Base-by-base conservation (phyloP, 2,797 vertebrate species). In the Harpagifer antarcticus region DNA sequence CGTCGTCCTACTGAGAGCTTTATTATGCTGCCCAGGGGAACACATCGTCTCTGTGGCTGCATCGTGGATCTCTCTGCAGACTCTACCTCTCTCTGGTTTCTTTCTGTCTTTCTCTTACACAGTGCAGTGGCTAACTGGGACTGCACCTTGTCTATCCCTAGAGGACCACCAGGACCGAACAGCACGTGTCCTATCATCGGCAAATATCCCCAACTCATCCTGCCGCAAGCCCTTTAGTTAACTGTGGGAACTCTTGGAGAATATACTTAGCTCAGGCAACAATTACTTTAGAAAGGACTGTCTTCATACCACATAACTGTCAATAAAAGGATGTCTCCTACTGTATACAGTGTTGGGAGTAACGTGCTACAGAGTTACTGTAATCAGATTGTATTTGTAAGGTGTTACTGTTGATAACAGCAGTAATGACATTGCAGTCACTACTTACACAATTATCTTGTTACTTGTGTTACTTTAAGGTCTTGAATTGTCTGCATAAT, bases 1-100 rank as follows among this genome's bases (percentile, higher is more conserved):
- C 80, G 83, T 87, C 58, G 76, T 89, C 75, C 85, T 71, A 86
- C 87, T 90, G 86, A 93, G 86, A 92, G 86, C 88, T 88, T 92
- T 86, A 92, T 92, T 88, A 91, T 89, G 72, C 70, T 78, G 69
- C 79, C 74, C 86, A 71, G 87, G 79, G 79, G 83, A 93, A 90
- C 86, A 84, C 85, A 65, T 86, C 84, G 75, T 68, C 85, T 89
- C 86, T 82, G 84, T 82, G 87, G 79, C 88, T 75, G 65, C 78
- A 82, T 87, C 71, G 3, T 42, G 58, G 79, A 67, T 71, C 78
- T 65, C 61, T 79, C 74, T 48, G 70, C 33, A 53, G 56, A 82
- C 70, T 75, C 42, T 33, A 68, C 72, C 75, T 79, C 61, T 79
- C 61, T 72, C 73, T 75, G 77, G 67, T 78, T 81, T 84, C 72